Base-by-base conservation (phyloP, 30 jellyfish, hydroid and myxozoan species). In the Pseudorhiza aurosa region DNA sequence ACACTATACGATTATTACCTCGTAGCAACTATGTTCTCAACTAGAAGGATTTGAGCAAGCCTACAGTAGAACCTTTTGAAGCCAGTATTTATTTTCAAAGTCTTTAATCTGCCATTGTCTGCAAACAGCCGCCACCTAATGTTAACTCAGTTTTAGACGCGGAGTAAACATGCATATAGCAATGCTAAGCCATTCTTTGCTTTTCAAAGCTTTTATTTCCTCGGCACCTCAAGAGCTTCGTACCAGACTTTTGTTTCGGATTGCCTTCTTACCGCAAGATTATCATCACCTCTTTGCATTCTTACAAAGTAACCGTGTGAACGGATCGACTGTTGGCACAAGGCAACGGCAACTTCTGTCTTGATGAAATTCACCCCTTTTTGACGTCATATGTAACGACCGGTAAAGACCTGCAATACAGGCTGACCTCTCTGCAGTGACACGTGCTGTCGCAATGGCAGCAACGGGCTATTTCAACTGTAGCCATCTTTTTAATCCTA, bases 131-230 rank as follows among this genome's bases (percentile, higher is more conserved):
- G 62, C 22, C 62, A 26, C 62, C 62, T 8, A 47, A 47, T 47
- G 62, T 17, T 47, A 47, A 15, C 62, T 8, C n/a, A 6, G 22
- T 26, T 47, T 4, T 47, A 47, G 62, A 47, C 62, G 8, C n/a
- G 21, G 2, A 4, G 62, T 47, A 47, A 47, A 47, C 62, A 47
- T 26, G 25, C n/a, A 26, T 7, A 47, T 47, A 6, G 62, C n/a
- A 47, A 17, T 26, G 12, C 62, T 4, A 47, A 47, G 62, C 62
- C n/a, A 47, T 47, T 47, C 62, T 47, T 47, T 47, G 62, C 62
- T 47, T 47, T 47, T 47, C 62, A 47, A 47, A 47, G 62, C 62
- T 47, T 47, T 47, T 47, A 26, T 47, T 47, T 47, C 62, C 62
- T 47, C 62, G 62, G 62, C 25, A 47, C 62, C n/a, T n/a, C n/a